Evolutionary conservation across 92 coral and sea anemone genomes (phyloP), one percentile per base, ranked within the genome.

Genomic region (Ricordea florida): DNA sequence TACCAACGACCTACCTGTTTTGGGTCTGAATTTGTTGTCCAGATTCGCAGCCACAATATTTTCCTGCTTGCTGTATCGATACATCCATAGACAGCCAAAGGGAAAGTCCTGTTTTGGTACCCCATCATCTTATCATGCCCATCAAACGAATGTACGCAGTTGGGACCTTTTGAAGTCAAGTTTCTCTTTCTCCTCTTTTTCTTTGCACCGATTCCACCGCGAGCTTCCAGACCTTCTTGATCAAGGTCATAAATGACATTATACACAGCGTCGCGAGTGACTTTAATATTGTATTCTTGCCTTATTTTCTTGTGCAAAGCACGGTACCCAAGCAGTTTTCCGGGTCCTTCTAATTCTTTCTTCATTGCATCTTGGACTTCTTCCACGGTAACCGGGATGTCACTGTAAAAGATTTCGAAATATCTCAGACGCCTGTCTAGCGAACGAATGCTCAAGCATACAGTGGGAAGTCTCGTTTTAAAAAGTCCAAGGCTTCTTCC

Each of bases 131-230:
- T n/a, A n/a, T n/a, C n/a, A n/a, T 47, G 31, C 17, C 75, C 83
- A 62, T 76, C 83, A 29, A 76, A 44, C 16, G 82, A 61, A 57
- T 76, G 82, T 29, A 76, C 72, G 49, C 60, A 63, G 47, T 72
- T 57, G 37, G 80, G 68, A 32, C 80, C 75, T 49, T 62, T 76
- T 48, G 82, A 61, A 41, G 61, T 26, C 44, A 76, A 63, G 58
- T 62, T 61, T 13, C 75, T 74, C 45, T 75, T 75, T 63, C 36
- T 75, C 56, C 82, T 59, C 72, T 76, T 51, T 38, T 46, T 76
- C 71, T 76, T 76, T 30, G 37, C 73, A 43, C 82, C 75, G 61
- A 76, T 64, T 43, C 72, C 72, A 41, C 82, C 82, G 34, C 75
- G 58, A 41, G 82, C 73, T 64, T 63, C 58, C 24, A 72, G 52